Evolutionary conservation across 2,888 invertebrate species (phyloP), one percentile per base, ranked within the genome.

Genomic region (Polydrusus tereticollis): DNA sequence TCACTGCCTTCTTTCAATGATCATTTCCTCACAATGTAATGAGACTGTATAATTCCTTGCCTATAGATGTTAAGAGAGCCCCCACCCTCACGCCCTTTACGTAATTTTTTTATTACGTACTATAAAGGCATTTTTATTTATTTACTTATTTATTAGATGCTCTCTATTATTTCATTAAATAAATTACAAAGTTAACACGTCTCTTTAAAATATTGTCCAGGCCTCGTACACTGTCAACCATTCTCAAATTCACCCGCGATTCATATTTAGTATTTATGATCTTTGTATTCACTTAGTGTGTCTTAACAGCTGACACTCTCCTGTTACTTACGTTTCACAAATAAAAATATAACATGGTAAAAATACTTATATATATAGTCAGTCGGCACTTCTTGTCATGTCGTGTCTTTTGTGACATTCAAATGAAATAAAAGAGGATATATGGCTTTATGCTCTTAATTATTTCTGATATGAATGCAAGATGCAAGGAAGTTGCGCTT

Each of bases 181-280:
- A n/a, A n/a, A n/a, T n/a, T n/a, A n/a, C n/a, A n/a, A n/a, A n/a
- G n/a, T n/a, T n/a, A n/a, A n/a, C n/a, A n/a, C n/a, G n/a, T n/a
- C 36, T 36, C 12, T 36, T 16, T 3, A 45, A 45, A 5, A 63
- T 45, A 50, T 45, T 52, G 14, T 29, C 55, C 52, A 59, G 26
- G 55, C 70, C 69, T 29, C 50, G 63, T 64, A 58, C 47, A 45
- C 16, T 36, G 23, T 16, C 52, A 50, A 23, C 23, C 57, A 55
- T 66, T 66, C 72, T 69, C 59, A 55, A 36, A 60, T 60, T 73
- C 69, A 68, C 47, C 47, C 14, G 52, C 43, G 74, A 78, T 76
- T 79, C 80, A 79, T 79, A 80, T 80, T 79, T 77, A 78, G 77
- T 80, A 81, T 81, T 81, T 81, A 81, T 79, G 80, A 77, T 73